These are phyloP conservation scores for Tipula helvola DNA, from an alignment of 2,888 invertebrate species.

Conservation along the genomic window DNA sequence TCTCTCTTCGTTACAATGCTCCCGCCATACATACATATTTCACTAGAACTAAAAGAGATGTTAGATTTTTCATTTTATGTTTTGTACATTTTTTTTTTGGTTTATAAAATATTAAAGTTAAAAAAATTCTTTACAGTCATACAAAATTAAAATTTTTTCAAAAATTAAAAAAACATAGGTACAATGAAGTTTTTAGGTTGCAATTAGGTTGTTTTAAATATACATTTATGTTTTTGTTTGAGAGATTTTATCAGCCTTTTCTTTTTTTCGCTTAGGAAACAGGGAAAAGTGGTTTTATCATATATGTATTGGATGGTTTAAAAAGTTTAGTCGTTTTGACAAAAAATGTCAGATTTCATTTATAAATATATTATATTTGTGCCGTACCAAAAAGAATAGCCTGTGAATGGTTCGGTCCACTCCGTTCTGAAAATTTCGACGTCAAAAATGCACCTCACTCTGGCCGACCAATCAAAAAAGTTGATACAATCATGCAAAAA, in stretches of 20 bases:
- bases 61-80: background rate
- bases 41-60: background rate
- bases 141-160: background rate
- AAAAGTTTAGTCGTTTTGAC: no score
- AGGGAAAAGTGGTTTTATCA: background rate
- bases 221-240: background rate
- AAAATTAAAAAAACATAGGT: background rate
- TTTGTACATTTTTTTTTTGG: background rate
- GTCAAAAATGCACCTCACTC: no score
- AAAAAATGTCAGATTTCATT: no score
- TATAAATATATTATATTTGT: no score
- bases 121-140: background rate
- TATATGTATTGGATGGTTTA: background rate
- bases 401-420: no score
- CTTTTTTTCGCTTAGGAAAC: background rate
- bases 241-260: background rate
- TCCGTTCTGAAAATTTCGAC: no score
- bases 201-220: no score
- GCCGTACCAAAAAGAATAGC: no score
- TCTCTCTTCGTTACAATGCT: background rate
- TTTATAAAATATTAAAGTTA: background rate
- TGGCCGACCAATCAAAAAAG: no score
- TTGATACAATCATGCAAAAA: no score
- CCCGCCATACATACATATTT: background rate
- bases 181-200: no score